phyloP scores from a whole-genome alignment of 2,888 invertebrate species.

The Perdita meconis region DNA sequence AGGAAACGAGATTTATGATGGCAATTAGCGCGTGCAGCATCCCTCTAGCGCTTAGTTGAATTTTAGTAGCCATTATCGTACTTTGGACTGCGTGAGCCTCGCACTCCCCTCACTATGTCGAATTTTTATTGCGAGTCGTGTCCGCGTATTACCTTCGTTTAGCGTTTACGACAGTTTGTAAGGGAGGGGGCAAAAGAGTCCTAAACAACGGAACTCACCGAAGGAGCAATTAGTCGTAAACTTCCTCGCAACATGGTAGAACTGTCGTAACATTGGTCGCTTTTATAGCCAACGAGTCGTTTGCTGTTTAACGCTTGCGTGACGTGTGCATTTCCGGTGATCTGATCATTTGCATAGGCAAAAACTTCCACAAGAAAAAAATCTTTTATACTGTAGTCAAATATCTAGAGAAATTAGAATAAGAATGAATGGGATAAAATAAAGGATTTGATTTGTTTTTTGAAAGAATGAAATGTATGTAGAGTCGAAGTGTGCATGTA shows the following conservation, averaged over 20 bases:
- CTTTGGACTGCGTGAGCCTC: constrained; percentile 43
- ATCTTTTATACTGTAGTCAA: too few species aligned
- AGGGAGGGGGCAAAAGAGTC: constrained; percentile 4
- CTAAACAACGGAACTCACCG: constrained; percentile 29
- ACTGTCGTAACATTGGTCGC: constrained; percentile 43
- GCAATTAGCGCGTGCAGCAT: constrained; percentile 69
- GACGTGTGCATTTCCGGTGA: background rate
- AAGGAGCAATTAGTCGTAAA: constrained; percentile 69
- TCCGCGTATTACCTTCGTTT: constrained; percentile 59
- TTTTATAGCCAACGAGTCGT: constrained; percentile 22
- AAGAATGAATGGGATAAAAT: too few species aligned
- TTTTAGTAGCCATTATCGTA: constrained; percentile 73
- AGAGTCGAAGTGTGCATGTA: too few species aligned
- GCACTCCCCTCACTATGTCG: constrained; percentile 37
- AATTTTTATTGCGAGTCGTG: constrained; percentile 68
- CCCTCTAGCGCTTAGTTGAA: constrained; percentile 71
- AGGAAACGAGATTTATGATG: constrained; percentile 63
- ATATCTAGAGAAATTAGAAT: too few species aligned
- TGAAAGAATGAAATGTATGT: too few species aligned
- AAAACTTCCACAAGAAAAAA: too few species aligned
- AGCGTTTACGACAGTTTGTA: constrained; percentile 63
- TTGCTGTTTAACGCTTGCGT: background rate
- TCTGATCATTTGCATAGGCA: background rate
- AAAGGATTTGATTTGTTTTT: too few species aligned
- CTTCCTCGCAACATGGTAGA: constrained; percentile 41